A percentile compares a stretch with the other conserved stretches of the same genome.
phyloP scores from a whole-genome alignment of 92 coral and sea anemone genomes.

The Bergia sp. region DNA sequence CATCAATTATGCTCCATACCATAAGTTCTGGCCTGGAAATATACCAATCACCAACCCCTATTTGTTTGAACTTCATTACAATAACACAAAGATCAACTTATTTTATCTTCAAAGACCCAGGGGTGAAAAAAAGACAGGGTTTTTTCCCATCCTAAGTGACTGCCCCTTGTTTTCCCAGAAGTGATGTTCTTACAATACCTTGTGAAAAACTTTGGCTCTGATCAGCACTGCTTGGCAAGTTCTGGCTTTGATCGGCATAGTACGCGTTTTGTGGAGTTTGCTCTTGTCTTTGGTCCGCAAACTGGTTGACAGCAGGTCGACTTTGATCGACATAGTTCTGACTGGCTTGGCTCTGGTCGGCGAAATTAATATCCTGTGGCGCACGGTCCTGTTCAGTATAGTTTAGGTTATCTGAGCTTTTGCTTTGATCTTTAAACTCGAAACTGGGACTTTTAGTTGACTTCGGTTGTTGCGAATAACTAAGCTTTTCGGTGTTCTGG shows the following conservation, averaged over 20 bases:
- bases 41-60: too few species aligned
- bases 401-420: background rate
- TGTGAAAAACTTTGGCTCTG: slow-evolving; percentile 5
- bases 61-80: too few species aligned
- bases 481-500: slow-evolving; percentile 27
- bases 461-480: slow-evolving; percentile 21
- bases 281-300: slow-evolving; percentile 9
- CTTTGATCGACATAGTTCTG: slow-evolving; percentile 24
- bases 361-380: background rate
- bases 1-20: too few species aligned
- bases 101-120: too few species aligned
- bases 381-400: slow-evolving; percentile 5
- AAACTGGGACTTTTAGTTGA: slow-evolving; percentile 3
- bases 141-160: too few species aligned
- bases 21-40: too few species aligned
- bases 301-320: background rate
- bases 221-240: background rate
- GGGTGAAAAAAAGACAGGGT: too few species aligned
- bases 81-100: too few species aligned
- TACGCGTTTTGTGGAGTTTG: background rate
- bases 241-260: slow-evolving; percentile 33
- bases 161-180: too few species aligned
- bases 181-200: background rate
- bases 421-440: slow-evolving; percentile 20
- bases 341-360: slow-evolving; percentile 9